Percentiles rank a stretch among this genome's conserved stretches.
phyloP scores from a whole-genome alignment of 2,797 vertebrate genomes.

The Vespertilio murinus region DNA sequence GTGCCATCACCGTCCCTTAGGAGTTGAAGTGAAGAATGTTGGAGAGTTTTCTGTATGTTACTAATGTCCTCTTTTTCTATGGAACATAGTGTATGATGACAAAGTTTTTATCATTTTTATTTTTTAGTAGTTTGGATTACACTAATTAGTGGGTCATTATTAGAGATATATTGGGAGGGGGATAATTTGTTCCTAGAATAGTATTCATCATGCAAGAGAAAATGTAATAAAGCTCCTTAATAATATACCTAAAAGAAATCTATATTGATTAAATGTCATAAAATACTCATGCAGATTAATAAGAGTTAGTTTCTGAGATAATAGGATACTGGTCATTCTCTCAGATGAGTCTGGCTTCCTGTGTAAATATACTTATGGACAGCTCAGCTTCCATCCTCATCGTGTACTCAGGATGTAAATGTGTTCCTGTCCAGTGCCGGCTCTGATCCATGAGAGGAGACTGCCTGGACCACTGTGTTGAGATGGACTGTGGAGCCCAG shows the following conservation, averaged over 20 bases:
- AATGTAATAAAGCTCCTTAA: not conserved
- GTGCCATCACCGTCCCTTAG: not conserved
- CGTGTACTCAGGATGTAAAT: too few species aligned
- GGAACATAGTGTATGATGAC: not conserved
- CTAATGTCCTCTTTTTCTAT: not conserved
- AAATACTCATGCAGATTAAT: not conserved
- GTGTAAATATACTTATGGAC: not conserved
- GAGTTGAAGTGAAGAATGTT: not conserved
- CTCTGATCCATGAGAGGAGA: not conserved
- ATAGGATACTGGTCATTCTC: not conserved
- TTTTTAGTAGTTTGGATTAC: not conserved
- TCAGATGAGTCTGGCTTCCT: not conserved
- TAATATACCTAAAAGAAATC: not conserved
- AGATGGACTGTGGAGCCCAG: not conserved
- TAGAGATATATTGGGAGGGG: not conserved
- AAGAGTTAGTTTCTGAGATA: not conserved
- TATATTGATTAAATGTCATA: not conserved
- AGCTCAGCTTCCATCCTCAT: not conserved
- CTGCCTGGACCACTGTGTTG: not conserved
- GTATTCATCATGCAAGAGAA: not conserved
- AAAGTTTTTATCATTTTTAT: not conserved
- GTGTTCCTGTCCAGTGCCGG: accelerated
- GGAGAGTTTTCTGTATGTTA: not conserved
- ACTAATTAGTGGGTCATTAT: not conserved
- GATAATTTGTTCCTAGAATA: not conserved